Percentiles rank a stretch among this genome's conserved stretches.
Evolutionary conservation across 2,113 vertebrate genomes (phyloP).

Genomic region (Gambusia affinis): DNA sequence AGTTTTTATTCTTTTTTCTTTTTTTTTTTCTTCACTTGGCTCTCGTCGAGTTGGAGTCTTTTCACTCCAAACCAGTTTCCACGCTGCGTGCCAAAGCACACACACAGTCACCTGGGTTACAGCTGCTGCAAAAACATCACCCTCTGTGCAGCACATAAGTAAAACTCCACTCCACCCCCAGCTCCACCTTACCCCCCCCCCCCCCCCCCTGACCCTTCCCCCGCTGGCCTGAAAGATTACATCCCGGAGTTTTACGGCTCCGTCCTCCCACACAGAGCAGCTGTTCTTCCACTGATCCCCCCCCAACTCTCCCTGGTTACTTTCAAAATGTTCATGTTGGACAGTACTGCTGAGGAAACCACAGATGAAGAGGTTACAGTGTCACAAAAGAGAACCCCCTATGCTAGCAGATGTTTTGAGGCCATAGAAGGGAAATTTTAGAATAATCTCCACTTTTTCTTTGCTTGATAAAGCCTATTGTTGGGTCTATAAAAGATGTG

Average conservation of each 20-base stretch:
- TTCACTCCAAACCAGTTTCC: slow-evolving; percentile 55
- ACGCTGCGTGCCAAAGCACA: slow-evolving; percentile 60
- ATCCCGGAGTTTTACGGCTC: neutral
- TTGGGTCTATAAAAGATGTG: no score
- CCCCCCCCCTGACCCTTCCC: slow-evolving; percentile 2
- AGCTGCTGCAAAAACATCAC: slow-evolving; percentile 45
- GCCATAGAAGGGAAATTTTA: neutral
- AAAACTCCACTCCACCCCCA: slow-evolving; percentile 1
- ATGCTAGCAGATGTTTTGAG: slow-evolving; percentile 23
- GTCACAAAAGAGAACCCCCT: neutral
- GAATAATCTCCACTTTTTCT: no score
- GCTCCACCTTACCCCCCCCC: neutral
- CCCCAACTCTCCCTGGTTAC: no score
- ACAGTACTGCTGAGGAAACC: neutral
- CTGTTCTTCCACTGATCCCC: neutral
- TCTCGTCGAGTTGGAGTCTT: slow-evolving; percentile 7
- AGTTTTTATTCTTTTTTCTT: slow-evolving; percentile 34
- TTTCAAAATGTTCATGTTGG: neutral
- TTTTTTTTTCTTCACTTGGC: slow-evolving; percentile 12
- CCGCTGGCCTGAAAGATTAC: neutral
- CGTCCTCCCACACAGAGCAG: slow-evolving; percentile 11
- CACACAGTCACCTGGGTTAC: slow-evolving; percentile 65
- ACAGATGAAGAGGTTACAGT: neutral
- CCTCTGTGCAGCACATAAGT: slow-evolving; percentile 20
- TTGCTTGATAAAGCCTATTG: no score